These are phyloP conservation scores for Catharus fuscescens DNA, from an alignment of 2,113 vertebrate species.

Conservation along the genomic window DNA sequence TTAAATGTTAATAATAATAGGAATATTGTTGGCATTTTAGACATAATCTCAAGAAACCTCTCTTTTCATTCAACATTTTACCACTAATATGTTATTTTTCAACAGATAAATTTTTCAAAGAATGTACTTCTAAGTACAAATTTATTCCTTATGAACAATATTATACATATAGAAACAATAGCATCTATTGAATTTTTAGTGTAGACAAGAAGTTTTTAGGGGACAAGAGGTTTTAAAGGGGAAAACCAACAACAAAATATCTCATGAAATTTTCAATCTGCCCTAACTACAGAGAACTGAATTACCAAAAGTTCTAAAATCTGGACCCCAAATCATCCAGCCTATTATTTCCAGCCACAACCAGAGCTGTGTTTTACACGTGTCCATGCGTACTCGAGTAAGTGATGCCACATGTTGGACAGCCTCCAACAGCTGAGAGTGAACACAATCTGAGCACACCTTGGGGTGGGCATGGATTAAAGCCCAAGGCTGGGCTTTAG, in stretches of 20 bases:
- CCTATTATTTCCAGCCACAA: background rate
- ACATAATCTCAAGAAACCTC: background rate
- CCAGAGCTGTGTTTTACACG: rapidly evolving
- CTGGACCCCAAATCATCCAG: background rate
- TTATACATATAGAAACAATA: background rate
- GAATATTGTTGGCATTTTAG: background rate
- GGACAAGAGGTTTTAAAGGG: no score
- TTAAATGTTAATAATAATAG: background rate
- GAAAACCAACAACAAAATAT: background rate
- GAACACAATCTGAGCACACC: background rate
- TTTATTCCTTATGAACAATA: background rate
- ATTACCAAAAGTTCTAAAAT: background rate
- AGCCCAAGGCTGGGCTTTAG: background rate
- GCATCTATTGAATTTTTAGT: background rate
- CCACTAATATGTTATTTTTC: background rate
- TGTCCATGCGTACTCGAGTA: no score
- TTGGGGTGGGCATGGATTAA: no score
- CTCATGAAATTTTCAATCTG: background rate
- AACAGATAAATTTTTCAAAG: background rate
- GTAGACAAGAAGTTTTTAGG: background rate
- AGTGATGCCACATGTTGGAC: background rate
- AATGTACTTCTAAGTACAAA: background rate
- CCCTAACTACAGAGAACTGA: background rate
- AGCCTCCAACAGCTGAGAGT: background rate
- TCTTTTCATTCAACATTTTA: background rate